Base-by-base conservation (phyloP, 2,797 vertebrate species). In the Lophius americanus region DNA sequence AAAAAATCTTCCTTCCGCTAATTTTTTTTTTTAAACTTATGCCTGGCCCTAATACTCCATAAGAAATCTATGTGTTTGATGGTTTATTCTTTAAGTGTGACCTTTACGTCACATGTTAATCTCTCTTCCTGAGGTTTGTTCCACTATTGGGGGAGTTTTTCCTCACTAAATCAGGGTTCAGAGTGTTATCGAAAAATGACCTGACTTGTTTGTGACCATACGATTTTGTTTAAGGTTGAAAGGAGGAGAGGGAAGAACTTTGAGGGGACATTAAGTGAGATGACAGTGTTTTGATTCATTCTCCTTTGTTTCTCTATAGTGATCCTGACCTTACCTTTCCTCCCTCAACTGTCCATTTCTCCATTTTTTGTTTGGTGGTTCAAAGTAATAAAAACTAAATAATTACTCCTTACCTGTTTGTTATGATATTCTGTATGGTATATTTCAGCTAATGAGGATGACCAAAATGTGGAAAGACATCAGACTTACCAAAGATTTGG, bases 401-500 rank as follows among this genome's bases (percentile, higher is more conserved):
- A 23, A 53, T 37, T n/a, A 11, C 9, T 23, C 44, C n/a, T 32
- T 10, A 10, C 37, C 12, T 13, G 14, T 2, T 49, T 0, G 1
- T 7, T 0, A 10, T n/a, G n/a, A n/a, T 14, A 7, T 35, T 13
- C 11, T 43, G 11, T 35, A 48, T 49, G 10, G 4, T 44, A 5
- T 14, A 50, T 36, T 23, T 23, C 23, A 23, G 23, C 4, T 9
- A 11, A 4, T n/a, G 5, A 48, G 32, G 39, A n/a, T 11, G 3
- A 2, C 8, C 38, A 44, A 43, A 48, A 10, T 5, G 0, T 10
- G 13, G 49, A 38, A 42, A 37, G 12, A 32, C 32, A 10, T 61
- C 32, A n/a, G 68, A 93, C 96, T 96, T 92, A 99, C 98, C 87
- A 99, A 94, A 76, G 98, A 99, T 81, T 94, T 96, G 73, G 98